Conservation (phyloP, 2,797 vertebrate species). For the Tamandua tetradactyla region DNA sequence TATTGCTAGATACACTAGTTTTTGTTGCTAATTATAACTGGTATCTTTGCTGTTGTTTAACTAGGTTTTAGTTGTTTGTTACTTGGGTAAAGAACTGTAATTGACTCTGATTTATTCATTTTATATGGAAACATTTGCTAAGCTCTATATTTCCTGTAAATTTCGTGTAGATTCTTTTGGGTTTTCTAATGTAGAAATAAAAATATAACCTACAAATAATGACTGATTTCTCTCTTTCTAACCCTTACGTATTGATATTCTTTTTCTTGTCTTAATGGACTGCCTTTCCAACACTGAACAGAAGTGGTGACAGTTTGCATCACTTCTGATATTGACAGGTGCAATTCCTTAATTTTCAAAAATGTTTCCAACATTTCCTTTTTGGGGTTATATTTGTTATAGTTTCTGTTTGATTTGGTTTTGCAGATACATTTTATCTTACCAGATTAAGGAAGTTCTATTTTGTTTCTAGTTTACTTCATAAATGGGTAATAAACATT, state of each 20-base stretch:
- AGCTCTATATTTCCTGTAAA: neutral
- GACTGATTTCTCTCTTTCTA: neutral
- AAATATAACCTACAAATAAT: neutral
- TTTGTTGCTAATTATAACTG: neutral
- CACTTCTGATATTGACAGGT: neutral
- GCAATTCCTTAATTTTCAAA: neutral
- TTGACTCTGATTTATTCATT: neutral
- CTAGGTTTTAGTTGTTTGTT: neutral
- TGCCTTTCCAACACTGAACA: neutral
- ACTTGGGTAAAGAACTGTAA: neutral
- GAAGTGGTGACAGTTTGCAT: neutral
- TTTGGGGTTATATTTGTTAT: neutral
- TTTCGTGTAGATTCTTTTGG: neutral
- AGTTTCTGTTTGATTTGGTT: neutral
- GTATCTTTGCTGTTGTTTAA: neutral
- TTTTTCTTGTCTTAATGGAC: neutral
- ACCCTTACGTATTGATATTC: neutral
- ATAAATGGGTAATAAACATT: neutral
- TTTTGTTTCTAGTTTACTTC: neutral
- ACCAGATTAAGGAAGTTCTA: neutral
- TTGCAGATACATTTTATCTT: neutral
- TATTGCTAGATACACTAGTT: neutral
- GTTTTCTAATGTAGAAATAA: neutral
- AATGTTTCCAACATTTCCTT: neutral
- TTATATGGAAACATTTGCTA: conserved; percentile 1